phyloP scores from a whole-genome alignment of 2,888 invertebrate species.

The Campaea margaritaria region DNA sequence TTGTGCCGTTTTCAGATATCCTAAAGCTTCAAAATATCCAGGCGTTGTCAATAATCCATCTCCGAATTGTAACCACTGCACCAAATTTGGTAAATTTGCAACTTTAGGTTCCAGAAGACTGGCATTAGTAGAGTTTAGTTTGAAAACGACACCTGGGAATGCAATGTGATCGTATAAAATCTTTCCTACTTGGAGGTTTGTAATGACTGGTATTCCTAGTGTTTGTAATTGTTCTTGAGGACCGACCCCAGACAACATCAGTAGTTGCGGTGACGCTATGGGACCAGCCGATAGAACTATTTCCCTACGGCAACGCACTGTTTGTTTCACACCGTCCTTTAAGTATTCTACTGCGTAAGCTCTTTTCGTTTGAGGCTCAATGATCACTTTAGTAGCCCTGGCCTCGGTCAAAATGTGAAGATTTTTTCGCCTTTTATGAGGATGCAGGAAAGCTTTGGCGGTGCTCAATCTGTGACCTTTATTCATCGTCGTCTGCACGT shows the following conservation, averaged over 20 bases:
- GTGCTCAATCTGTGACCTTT: constrained; percentile 88
- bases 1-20: constrained; percentile 86
- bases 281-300: constrained; percentile 94
- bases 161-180: constrained; percentile 87
- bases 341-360: constrained; percentile 89
- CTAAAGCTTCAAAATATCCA: constrained; percentile 88
- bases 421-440: constrained; percentile 87
- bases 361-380: constrained; percentile 84
- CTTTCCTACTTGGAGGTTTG: constrained; percentile 88
- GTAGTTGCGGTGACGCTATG: constrained; percentile 94
- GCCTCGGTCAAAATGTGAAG: constrained; percentile 80
- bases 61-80: constrained; percentile 79
- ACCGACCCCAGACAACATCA: constrained; percentile 94
- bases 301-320: constrained; percentile 89
- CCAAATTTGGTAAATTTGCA: constrained; percentile 69
- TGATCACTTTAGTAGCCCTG: constrained; percentile 70
- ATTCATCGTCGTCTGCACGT: constrained; percentile 80
- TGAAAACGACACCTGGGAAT: constrained; percentile 82
- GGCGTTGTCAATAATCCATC: constrained; percentile 85
- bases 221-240: constrained; percentile 84
- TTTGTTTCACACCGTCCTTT: constrained; percentile 78
- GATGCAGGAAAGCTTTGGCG: constrained; percentile 88
- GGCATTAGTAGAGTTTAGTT: constrained; percentile 73
- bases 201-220: constrained; percentile 85
- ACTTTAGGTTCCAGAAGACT: constrained; percentile 74